phyloP scores from a whole-genome alignment of 1,140 invertebrate genomes.

The Aphelinus certus region DNA sequence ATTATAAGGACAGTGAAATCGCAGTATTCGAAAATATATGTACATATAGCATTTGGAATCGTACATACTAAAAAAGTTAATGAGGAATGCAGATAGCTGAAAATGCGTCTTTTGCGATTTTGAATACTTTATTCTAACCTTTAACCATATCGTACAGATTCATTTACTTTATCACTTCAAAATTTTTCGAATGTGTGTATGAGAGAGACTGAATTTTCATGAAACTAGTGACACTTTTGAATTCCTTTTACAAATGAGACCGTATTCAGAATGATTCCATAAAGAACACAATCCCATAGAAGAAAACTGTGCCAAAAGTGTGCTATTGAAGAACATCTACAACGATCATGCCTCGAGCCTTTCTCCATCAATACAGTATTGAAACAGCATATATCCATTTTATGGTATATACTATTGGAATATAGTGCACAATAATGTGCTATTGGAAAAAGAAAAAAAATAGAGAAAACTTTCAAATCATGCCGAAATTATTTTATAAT shows the following conservation, averaged over 20 bases:
- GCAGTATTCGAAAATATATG: no score
- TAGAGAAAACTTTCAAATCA: slow-evolving; percentile 20
- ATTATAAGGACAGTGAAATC: no score
- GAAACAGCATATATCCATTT: slow-evolving; percentile 15
- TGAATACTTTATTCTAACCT: no score
- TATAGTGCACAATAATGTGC: slow-evolving; percentile 22
- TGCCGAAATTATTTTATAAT: slow-evolving; percentile 24
- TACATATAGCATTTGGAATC: no score
- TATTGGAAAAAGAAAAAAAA: slow-evolving; percentile 23
- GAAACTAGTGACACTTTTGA: slow-evolving; percentile 22
- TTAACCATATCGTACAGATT: background rate
- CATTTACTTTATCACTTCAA: slow-evolving; percentile 1
- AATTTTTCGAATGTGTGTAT: slow-evolving; percentile 13
- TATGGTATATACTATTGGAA: background rate
- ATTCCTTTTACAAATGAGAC: slow-evolving; percentile 14
- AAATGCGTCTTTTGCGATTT: no score
- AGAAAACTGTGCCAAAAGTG: slow-evolving; percentile 54
- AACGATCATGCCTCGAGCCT: slow-evolving; percentile 58
- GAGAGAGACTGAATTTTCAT: slow-evolving; percentile 17
- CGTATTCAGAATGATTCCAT: slow-evolving; percentile 19
- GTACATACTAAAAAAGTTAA: no score
- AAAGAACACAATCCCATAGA: slow-evolving; percentile 33
- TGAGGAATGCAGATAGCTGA: no score
- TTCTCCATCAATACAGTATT: slow-evolving; percentile 18
- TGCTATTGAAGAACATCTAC: slow-evolving; percentile 54